These are phyloP conservation scores for Pipra filicauda DNA, from an alignment of 2,113 vertebrate genomes.

Conservation along the genomic window DNA sequence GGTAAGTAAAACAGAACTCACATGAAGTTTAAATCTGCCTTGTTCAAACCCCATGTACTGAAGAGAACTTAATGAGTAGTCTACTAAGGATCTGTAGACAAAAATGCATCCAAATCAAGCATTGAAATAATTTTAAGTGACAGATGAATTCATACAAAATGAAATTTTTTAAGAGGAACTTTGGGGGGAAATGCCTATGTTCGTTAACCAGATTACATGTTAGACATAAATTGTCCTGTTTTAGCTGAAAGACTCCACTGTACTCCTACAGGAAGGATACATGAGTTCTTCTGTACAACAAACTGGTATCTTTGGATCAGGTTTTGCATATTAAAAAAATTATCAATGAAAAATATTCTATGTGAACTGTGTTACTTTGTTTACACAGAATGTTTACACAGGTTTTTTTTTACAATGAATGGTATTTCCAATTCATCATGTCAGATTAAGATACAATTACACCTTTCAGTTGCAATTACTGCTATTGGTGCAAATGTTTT, in stretches of 20 bases:
- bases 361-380: background rate
- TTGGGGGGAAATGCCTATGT: background rate
- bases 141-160: background rate
- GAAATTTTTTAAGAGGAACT: background rate
- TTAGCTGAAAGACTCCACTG: background rate
- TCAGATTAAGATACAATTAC: background rate
- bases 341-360: background rate
- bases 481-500: background rate
- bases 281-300: background rate
- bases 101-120: background rate
- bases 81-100: background rate
- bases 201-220: background rate
- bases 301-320: background rate
- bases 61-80: background rate
- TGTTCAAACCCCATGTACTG: background rate
- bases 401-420: background rate
- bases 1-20: background rate
- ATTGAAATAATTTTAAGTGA: background rate
- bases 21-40: background rate
- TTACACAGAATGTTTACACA: background rate
- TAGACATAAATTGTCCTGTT: background rate
- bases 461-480: conserved; percentile 26
- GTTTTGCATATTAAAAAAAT: background rate
- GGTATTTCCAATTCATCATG: background rate
- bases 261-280: accelerated